A percentile compares a stretch with the other conserved stretches of the same genome.
phyloP scores from a whole-genome alignment of 2,797 vertebrate genomes.

The Pangasius larnaudii region DNA sequence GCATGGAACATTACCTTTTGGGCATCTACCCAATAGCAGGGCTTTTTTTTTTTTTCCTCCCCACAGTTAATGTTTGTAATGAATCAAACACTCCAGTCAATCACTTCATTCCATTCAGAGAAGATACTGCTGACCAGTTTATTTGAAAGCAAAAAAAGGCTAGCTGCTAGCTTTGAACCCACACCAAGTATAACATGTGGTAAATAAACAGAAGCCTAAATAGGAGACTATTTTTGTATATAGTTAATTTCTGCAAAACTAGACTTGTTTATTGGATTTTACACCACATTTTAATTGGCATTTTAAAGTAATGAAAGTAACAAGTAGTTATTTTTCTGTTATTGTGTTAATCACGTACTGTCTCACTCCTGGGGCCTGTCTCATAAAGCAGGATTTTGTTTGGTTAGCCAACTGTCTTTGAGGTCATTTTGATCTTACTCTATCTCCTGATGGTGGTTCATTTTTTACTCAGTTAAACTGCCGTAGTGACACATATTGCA shows the following conservation, averaged over 20 bases:
- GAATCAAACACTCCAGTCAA: background rate
- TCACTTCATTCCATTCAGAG: background rate
- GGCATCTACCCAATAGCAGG: background rate
- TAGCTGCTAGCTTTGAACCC: background rate
- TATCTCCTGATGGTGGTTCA: background rate
- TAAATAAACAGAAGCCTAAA: background rate
- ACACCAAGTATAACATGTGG: background rate
- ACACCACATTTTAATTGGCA: background rate
- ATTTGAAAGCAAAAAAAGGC: background rate
- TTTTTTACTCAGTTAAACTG: background rate
- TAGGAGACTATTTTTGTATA: background rate
- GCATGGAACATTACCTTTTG: background rate
- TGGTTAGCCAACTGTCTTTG: background rate
- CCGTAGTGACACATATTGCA: background rate
- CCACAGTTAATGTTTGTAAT: background rate
- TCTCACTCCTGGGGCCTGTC: background rate
- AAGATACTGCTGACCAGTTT: background rate
- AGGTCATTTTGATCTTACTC: background rate
- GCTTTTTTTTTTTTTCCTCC: background rate
- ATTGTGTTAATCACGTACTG: background rate
- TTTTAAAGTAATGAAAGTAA: background rate
- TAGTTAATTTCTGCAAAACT: background rate
- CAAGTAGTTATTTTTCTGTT: background rate
- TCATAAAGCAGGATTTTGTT: constrained; percentile 3
- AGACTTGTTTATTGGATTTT: background rate